Base-by-base conservation (phyloP, 2,888 invertebrate genomes). In the Melieria crassipennis region DNA sequence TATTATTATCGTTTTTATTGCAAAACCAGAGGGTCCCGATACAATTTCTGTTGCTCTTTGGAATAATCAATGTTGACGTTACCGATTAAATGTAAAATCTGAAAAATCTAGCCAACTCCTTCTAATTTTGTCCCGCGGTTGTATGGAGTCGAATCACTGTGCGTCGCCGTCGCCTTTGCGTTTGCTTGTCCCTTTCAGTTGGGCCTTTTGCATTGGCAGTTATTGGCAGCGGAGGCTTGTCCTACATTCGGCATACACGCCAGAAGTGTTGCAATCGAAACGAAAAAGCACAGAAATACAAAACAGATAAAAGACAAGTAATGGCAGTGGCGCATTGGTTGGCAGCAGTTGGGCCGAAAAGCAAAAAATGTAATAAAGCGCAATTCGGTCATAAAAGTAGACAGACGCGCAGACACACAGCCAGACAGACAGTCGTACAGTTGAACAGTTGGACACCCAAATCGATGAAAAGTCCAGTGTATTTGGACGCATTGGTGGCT, bases 311-410 rank as follows among this genome's bases (percentile, higher is more conserved):
- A 11, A 30, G 30, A 30, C 30, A 30, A 30, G 30, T 30, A 30
- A 30, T 30, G 30, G 30, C 30, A 30, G 30, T 30, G 30, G 30
- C 30, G 30, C 30, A 2, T 30, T 30, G 30, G 30, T 30, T 30
- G 30, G 13, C 11, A 13, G 52, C 11, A 52, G 13, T 7, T 7
- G 52, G 5, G 64, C 10, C 4, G 58, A 46, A 43, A 50, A 48
- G 45, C 60, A 50, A 30, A 75, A 70, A 77, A 73, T 78, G 82
- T 78, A 81, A 82, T 82, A 83, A 82, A 83, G 81, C 81, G 80
- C 82, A 81, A 79, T 82, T 82, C 78, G 82, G 82, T 68, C 67
- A 68, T 70, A 69, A 74, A 73, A 65, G 69, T 73, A 67, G 65
- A 67, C 73, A 72, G 69, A 69, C 71, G 56, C 46, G 67, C 13